These are phyloP conservation scores for Heterotis niloticus DNA, from an alignment of 2,113 vertebrate genomes.

Conservation along the genomic window DNA sequence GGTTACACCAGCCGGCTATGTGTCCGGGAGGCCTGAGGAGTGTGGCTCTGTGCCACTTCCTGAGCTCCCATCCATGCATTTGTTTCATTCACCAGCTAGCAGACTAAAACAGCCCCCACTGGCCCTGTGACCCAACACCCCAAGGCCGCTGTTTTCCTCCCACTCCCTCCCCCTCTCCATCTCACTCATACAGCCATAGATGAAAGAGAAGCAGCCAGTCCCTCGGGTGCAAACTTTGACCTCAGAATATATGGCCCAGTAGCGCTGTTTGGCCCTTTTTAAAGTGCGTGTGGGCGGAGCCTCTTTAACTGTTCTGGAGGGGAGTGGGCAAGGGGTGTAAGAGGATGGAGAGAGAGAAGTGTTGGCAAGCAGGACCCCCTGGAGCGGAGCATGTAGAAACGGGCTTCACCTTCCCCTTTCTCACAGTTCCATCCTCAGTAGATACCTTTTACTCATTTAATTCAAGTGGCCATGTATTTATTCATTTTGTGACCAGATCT, in stretches of 20 bases:
- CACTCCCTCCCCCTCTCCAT: conserved; percentile 5
- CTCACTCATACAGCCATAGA: not conserved
- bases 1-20: too few relatives aligned
- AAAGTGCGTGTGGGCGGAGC: not conserved
- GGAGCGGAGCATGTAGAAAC: not conserved
- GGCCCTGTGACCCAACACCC: not conserved
- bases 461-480: not conserved
- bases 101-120: not conserved
- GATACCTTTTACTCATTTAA: too few relatives aligned
- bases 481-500: not conserved
- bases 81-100: not conserved
- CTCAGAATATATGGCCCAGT: not conserved
- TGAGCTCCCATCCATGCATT: not conserved
- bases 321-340: not conserved
- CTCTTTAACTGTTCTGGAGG: not conserved
- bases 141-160: too few relatives aligned
- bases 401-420: too few relatives aligned
- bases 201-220: conserved; percentile 4
- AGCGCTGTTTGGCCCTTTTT: not conserved
- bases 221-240: not conserved
- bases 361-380: not conserved
- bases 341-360: not conserved
- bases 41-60: too few relatives aligned
- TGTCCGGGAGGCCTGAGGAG: too few relatives aligned
- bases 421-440: too few relatives aligned